Evolutionary conservation across 2,888 invertebrate species (phyloP).

Genomic region (Myopa testacea): DNA sequence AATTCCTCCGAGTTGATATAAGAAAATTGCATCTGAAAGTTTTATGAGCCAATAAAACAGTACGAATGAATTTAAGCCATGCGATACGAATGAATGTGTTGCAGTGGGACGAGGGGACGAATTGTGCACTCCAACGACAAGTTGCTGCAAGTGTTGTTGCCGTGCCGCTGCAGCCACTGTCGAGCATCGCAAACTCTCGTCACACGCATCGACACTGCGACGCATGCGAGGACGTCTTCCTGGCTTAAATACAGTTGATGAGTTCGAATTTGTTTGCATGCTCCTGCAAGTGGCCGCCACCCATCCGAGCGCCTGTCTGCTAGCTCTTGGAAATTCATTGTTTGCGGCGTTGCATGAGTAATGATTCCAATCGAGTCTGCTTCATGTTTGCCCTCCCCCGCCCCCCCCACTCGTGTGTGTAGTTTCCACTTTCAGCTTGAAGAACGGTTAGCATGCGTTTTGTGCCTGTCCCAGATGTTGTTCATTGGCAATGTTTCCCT

Average conservation of each 20-base stretch:
- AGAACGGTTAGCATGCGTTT: not conserved
- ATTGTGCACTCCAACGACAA: constrained; percentile 56
- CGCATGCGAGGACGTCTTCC: not conserved
- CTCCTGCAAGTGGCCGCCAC: not conserved
- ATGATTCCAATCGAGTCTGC: constrained; percentile 8
- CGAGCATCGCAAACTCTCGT: not conserved
- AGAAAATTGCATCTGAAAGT: constrained; percentile 58
- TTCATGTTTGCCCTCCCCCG: not conserved
- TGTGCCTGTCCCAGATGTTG: not conserved
- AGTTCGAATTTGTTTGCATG: not conserved
- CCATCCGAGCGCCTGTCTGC: not conserved
- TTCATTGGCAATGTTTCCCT: not conserved
- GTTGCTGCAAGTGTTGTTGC: constrained; percentile 1
- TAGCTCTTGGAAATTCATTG: constrained; percentile 22
- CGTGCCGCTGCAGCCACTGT: constrained; percentile 1
- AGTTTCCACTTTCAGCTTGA: not conserved
- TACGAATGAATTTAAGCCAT: constrained; percentile 5
- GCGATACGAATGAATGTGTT: not conserved
- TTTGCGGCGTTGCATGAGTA: constrained; percentile 20
- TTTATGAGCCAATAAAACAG: constrained; percentile 57
- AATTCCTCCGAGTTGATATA: constrained; percentile 54
- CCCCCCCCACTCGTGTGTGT: not conserved
- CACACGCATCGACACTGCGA: constrained; percentile 7
- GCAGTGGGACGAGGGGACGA: constrained; percentile 54
- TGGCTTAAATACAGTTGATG: not conserved